Base-by-base conservation (phyloP, 1,140 invertebrate species). In the Pygmarrhopalites habei region DNA sequence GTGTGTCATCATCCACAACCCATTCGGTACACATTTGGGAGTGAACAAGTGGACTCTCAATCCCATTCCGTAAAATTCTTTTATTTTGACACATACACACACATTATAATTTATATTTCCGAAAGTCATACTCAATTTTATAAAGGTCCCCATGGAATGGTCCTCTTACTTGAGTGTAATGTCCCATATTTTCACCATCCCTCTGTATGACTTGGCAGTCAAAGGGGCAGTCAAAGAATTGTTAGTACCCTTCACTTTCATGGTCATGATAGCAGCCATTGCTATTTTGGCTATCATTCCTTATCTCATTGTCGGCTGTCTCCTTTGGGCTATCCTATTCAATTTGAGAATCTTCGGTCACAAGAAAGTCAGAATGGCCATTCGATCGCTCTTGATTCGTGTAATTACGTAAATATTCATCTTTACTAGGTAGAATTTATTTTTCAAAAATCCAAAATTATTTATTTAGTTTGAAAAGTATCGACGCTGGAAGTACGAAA, bases 401-500 rank as follows among this genome's bases (percentile, higher is more conserved):
- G 14, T 26, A n/a, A n/a, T n/a, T n/a, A n/a, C n/a, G n/a, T n/a
- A n/a, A n/a, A n/a, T n/a, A n/a, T n/a, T n/a, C n/a, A n/a, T n/a
- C n/a, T n/a, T n/a, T n/a, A n/a, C n/a, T n/a, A n/a, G n/a, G n/a
- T n/a, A n/a, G n/a, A n/a, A n/a, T n/a, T n/a, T n/a, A n/a, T n/a
- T n/a, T n/a, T n/a, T n/a, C n/a, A n/a, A n/a, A n/a, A n/a, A n/a
- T n/a, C n/a, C n/a, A n/a, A n/a, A n/a, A n/a, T n/a, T n/a, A n/a
- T n/a, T n/a, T n/a, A n/a, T n/a, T n/a, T n/a, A n/a, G n/a, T n/a
- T n/a, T 2, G 49, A 52, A 23, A 52, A 52, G n/a, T 28, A 19
- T n/a, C 49, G 49, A 4, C 49, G 49, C 4, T 52, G 49, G 49
- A 26, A 26, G 5, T 52, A 52, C 28, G 49, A 52, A n/a, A 21